A percentile compares a stretch with the other conserved stretches of the same genome.
phyloP scores from a whole-genome alignment of 2,113 vertebrate genomes.

The Aspiorhynchus laticeps region DNA sequence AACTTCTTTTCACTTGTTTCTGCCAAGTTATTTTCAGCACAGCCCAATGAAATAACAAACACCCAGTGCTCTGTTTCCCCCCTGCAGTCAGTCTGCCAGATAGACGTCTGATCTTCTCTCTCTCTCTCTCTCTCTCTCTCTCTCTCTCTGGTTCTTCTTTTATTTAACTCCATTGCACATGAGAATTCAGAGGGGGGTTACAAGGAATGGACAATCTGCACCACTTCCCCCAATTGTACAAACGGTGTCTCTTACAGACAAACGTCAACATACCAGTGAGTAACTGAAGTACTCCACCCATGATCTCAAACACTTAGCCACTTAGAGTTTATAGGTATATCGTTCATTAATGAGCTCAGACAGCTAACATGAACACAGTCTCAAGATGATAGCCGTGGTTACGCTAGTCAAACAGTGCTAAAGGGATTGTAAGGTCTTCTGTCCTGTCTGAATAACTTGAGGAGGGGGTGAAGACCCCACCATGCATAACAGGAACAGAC shows the following conservation, averaged over 20 bases:
- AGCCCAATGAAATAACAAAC: slow-evolving; percentile 59
- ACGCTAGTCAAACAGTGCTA: slow-evolving; percentile 52
- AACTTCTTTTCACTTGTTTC: slow-evolving; percentile 55
- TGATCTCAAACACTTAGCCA: background rate
- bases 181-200: slow-evolving; percentile 10
- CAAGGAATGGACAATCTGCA: slow-evolving; percentile 43
- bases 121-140: background rate
- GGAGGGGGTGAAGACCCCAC: slow-evolving; percentile 27
- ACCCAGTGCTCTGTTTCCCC: slow-evolving; percentile 45
- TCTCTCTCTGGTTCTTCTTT: background rate
- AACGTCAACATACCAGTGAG: slow-evolving; percentile 21
- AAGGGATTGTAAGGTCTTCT: slow-evolving; percentile 51
- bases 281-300: background rate
- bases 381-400: slow-evolving; percentile 44
- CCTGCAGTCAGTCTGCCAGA: slow-evolving; percentile 15
- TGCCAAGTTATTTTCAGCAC: slow-evolving; percentile 57
- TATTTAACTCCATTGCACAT: background rate
- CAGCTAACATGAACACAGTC: background rate
- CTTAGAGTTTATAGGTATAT: slow-evolving; percentile 9
- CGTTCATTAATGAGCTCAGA: background rate
- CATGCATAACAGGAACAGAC: background rate
- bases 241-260: background rate
- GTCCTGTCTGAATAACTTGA: slow-evolving; percentile 45
- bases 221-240: slow-evolving; percentile 56
- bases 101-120: slow-evolving; percentile 2